These are phyloP conservation scores for Nothobranchius kuhntae DNA, from an alignment of 2,113 vertebrate genomes.

Conservation along the genomic window DNA sequence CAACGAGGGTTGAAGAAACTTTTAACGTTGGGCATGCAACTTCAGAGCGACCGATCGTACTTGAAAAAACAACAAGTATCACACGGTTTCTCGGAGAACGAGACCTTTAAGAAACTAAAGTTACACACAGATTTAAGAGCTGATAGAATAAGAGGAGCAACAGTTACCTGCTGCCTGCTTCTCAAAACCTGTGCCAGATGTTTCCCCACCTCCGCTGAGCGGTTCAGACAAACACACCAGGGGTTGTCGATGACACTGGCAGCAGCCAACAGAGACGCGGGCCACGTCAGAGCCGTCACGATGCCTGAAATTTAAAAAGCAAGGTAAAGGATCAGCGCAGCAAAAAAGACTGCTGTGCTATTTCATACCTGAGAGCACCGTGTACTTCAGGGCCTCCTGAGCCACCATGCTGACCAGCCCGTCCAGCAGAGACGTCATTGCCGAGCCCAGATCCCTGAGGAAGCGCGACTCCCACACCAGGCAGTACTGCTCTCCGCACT, in stretches of 20 bases:
- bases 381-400: slow-evolving; percentile 96
- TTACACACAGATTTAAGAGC: background rate
- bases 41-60: too few species aligned
- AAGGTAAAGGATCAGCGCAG: too few species aligned
- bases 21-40: too few species aligned
- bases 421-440: slow-evolving; percentile 87
- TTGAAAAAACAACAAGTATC: too few species aligned
- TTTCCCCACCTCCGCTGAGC: slow-evolving; percentile 93
- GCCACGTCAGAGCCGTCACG: slow-evolving; percentile 91
- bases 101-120: too few species aligned
- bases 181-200: slow-evolving; percentile 92
- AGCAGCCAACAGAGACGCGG: slow-evolving; percentile 86
- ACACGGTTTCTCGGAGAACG: too few species aligned
- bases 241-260: slow-evolving; percentile 95
- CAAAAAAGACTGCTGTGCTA: background rate
- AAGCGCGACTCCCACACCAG: slow-evolving; percentile 96
- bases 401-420: slow-evolving; percentile 92
- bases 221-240: slow-evolving; percentile 94
- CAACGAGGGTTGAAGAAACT: too few species aligned
- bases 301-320: slow-evolving; percentile 79
- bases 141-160: background rate
- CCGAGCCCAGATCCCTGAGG: slow-evolving; percentile 88
- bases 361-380: slow-evolving; percentile 87
- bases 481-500: slow-evolving; percentile 91
- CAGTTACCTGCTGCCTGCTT: slow-evolving; percentile 87